Evolutionary conservation across 2,797 vertebrate species (phyloP), one percentile per base, ranked within the genome.

Genomic region (Astyanax mexicanus): DNA sequence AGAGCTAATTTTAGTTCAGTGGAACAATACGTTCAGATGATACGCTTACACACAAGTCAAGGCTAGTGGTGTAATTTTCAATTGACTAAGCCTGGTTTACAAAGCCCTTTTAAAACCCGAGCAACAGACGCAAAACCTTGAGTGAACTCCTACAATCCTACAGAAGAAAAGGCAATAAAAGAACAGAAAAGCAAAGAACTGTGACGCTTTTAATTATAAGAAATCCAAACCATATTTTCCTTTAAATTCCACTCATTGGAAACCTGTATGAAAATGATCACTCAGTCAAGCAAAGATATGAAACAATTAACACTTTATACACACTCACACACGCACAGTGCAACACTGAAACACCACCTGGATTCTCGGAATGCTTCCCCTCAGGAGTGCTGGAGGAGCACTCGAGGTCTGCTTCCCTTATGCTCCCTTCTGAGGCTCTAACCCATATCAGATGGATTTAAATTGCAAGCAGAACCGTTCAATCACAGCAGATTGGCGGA

Each of bases 381-480:
- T 61, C 8, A 68, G 55, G 25, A 74, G 42, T 15, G 23, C 60
- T 25, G 57, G 35, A 68, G 61, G 54, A 77, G 74, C 54, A 81
- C 25, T 44, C 35, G 12, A 78, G 69, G 66, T 69, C 80, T 69
- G 79, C 61, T 68, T 65, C 49, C 19, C 72, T 73, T 45, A 65
- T 44, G 69, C 60, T 68, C 71, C 64, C 70, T 69, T 55, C 69
- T 66, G 80, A 42, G 51, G n/a, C 55, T 62, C 86, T 89, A 91
- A 92, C 76, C 83, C 76, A 81, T 83, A 88, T 93, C 88, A 90
- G 88, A 92, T 89, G 86, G 85, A 86, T 84, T 80, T 89, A 86
- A 92, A 91, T 88, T 89, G 88, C 73, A 75, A 91, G 89, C 91
- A 91, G 86, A 91, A 88, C 84, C 78, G 88, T 89, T 91, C 87